phyloP scores from a whole-genome alignment of 2,888 invertebrate species.

The Nomada ruficornis region DNA sequence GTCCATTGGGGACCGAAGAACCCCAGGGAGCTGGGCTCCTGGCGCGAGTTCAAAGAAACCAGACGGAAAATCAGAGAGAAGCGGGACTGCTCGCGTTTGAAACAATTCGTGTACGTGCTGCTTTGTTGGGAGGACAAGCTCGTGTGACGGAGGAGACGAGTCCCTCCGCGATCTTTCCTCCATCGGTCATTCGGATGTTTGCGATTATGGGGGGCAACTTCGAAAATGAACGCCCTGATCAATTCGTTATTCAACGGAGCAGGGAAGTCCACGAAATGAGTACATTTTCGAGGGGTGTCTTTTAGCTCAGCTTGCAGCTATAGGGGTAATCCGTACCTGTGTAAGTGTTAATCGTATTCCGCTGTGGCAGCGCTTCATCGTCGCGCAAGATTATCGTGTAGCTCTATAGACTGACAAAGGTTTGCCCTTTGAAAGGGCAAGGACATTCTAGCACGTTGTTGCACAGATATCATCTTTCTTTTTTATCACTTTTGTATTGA shows the following conservation, averaged over 20 bases:
- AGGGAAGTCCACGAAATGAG: not conserved
- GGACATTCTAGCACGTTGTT: not conserved
- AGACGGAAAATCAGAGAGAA: conserved; percentile 73
- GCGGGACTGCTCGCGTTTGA: conserved; percentile 65
- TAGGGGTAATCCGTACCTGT: not conserved
- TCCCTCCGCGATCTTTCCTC: too few relatives aligned
- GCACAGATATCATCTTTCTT: not conserved
- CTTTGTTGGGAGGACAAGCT: conserved; percentile 66
- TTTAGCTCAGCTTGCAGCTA: not conserved
- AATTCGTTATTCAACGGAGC: not conserved
- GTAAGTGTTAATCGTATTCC: not conserved
- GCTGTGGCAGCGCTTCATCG: not conserved
- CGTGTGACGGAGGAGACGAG: not conserved
- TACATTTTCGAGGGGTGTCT: not conserved
- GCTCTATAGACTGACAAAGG: not conserved
- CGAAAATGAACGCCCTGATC: not conserved
- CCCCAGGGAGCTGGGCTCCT: conserved; percentile 68
- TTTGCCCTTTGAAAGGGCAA: too few relatives aligned
- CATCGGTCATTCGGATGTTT: too few relatives aligned
- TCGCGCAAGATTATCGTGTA: not conserved
- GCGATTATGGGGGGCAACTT: not conserved
- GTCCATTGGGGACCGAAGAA: conserved; percentile 77
- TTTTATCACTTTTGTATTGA: not conserved
- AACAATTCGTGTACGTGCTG: conserved; percentile 69
- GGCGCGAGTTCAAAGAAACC: conserved; percentile 76